A percentile compares a stretch with the other conserved stretches of the same genome.
phyloP scores from a whole-genome alignment of 2,113 vertebrate species.

The Poicephalus meyeri region DNA sequence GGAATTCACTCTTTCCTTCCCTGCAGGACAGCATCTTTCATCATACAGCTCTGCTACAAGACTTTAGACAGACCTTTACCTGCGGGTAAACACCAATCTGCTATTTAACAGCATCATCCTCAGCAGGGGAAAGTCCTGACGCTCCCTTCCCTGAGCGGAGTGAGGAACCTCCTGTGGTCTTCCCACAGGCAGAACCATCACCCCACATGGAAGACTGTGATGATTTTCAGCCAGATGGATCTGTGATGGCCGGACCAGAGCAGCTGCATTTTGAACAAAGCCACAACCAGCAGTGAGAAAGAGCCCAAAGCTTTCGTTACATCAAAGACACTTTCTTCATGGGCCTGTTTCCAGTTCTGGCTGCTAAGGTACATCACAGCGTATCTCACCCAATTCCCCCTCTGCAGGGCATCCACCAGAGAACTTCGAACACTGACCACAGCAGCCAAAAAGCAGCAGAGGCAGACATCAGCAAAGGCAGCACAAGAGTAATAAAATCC shows the following conservation, averaged over 20 bases:
- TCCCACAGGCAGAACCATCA: no score
- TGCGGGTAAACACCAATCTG: rapidly evolving
- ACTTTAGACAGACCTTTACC: neutral
- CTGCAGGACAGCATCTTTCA: neutral
- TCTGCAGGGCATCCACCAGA: neutral
- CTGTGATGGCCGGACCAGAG: neutral
- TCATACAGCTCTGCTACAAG: neutral
- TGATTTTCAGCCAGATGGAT: neutral
- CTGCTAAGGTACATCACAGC: neutral
- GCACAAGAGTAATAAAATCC: neutral
- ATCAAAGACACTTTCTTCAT: neutral
- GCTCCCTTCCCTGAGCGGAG: rapidly evolving
- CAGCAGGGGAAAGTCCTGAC: neutral
- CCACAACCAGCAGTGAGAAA: neutral
- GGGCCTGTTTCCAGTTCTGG: neutral
- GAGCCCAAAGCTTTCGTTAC: neutral
- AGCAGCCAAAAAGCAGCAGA: neutral
- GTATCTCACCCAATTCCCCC: neutral
- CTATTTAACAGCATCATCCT: neutral
- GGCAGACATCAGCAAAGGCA: neutral
- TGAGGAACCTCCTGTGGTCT: neutral
- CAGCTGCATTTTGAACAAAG: neutral
- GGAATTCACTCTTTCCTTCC: neutral
- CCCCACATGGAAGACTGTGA: rapidly evolving
- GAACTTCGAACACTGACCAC: neutral